phyloP scores from a whole-genome alignment of 1,140 invertebrate genomes.

The Anoplophora glabripennis region DNA sequence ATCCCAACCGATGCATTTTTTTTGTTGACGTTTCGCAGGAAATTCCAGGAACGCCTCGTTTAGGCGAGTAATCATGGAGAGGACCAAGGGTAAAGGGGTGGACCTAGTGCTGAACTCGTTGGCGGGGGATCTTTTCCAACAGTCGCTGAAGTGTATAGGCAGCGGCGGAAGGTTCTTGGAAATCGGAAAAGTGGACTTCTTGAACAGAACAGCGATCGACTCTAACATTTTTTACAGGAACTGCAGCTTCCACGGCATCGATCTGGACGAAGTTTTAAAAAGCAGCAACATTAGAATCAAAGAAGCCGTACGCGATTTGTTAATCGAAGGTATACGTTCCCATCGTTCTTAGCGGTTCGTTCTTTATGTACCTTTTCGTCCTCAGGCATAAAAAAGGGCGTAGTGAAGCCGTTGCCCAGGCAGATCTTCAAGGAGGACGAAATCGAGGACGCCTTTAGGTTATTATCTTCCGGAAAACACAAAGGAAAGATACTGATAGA shows the following conservation, averaged over 20 bases:
- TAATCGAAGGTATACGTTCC: constrained; percentile 64
- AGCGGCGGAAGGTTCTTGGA: constrained; percentile 90
- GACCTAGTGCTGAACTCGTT: constrained; percentile 92
- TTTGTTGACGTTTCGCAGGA: constrained; percentile 48
- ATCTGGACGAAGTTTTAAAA: constrained; percentile 86
- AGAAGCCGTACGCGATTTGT: constrained; percentile 65
- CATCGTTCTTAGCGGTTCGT: neutral
- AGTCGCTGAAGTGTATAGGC: constrained; percentile 85
- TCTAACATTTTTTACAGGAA: constrained; percentile 95
- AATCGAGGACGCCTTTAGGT: constrained; percentile 88
- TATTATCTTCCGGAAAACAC: constrained; percentile 95
- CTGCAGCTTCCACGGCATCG: constrained; percentile 93
- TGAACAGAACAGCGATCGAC: constrained; percentile 82
- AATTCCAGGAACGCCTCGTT: constrained; percentile 90
- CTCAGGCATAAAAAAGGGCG: constrained; percentile 71
- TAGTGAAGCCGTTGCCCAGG: constrained; percentile 76
- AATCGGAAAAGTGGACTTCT: constrained; percentile 85
- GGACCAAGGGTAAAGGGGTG: constrained; percentile 81
- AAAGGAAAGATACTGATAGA: constrained; percentile 94
- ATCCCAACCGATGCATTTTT: neutral
- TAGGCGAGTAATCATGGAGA: constrained; percentile 76
- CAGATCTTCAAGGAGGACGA: constrained; percentile 79
- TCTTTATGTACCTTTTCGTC: neutral
- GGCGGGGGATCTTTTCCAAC: constrained; percentile 87
- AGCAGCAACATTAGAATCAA: constrained; percentile 65